phyloP scores from a whole-genome alignment of 2,888 invertebrate species.

The Mesoligia furuncula region DNA sequence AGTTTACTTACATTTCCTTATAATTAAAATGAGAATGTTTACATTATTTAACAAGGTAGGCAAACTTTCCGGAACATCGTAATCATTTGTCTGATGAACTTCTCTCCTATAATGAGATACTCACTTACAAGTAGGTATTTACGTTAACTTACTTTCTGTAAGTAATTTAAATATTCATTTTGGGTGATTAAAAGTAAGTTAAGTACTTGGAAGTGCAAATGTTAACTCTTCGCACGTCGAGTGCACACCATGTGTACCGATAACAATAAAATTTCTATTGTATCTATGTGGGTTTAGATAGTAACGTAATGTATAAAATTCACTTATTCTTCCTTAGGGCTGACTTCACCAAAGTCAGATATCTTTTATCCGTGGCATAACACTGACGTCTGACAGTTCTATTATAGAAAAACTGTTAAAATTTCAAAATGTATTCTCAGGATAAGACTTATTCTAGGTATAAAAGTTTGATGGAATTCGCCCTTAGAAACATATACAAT shows the following conservation, averaged over 20 bases:
- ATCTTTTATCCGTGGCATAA: background rate
- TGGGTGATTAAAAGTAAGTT: slow-evolving; percentile 6
- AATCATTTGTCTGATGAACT: slow-evolving; percentile 46
- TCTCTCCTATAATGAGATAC: slow-evolving; percentile 37
- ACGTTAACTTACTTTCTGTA: slow-evolving; percentile 22
- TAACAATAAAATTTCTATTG: too few relatives aligned
- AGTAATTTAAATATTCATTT: slow-evolving; percentile 44
- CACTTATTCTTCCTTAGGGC: background rate
- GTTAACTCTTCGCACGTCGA: too few relatives aligned
- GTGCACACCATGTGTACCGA: too few relatives aligned
- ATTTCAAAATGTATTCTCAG: background rate
- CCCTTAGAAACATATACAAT: background rate
- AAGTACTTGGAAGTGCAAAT: background rate
- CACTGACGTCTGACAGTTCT: background rate
- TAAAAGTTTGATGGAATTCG: background rate
- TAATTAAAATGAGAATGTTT: slow-evolving; percentile 37
- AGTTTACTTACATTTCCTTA: slow-evolving; percentile 18
- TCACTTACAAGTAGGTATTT: slow-evolving; percentile 30
- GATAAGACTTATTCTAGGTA: background rate
- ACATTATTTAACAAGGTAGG: slow-evolving; percentile 39
- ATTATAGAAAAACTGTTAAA: background rate
- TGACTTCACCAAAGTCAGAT: background rate
- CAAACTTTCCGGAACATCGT: slow-evolving; percentile 42
- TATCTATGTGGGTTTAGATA: background rate
- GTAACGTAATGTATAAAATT: background rate